Base-by-base conservation (phyloP, 2,797 vertebrate species). In the Muscicapa comitata region DNA sequence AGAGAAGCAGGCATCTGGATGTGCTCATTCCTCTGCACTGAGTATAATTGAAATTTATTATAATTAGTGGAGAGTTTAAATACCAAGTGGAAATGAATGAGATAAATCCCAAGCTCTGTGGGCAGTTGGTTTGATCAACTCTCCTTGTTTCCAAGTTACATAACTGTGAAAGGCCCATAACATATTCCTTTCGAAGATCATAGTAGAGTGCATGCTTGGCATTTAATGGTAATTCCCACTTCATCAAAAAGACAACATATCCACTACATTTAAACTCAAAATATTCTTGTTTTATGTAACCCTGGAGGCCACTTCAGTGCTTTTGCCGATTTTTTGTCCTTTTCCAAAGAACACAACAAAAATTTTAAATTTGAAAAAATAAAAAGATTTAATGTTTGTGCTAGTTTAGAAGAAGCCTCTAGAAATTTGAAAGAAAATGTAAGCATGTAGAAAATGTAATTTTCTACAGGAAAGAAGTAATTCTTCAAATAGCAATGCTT, bases 51-150 rank as follows among this genome's bases (percentile, higher is more conserved):
- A 88, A 77, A 94, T 93, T 83, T 80, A 75, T 88, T 86, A 50
- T 83, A 82, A 93, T 95, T 94, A 93, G 23, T 23, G 37, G 18
- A 75, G 57, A 61, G 28, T 76, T 86, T 91, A 88, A 95, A 94
- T 88, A 77, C 24, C n/a, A 65, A 71, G 35, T 80, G 42, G 59
- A 93, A 94, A 87, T 74, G 42, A 38, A 43, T 83, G 75, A 87
- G 37, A 57, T 57, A 93, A 77, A 83, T 93, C 11, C 37, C 45
- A 78, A 2, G 37, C 25, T 75, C 18, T 0, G 0, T 84, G 31
- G 55, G 54, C 70, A 85, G 11, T 42, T 75, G 25, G 26, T 76
- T 91, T 85, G 53, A 33, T 73, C 28, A 81, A 28, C 24, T 75
- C 24, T 76, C 15, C 57, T 67, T 85, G 17, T 55, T 91, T 50